phyloP scores from a whole-genome alignment of 2,797 vertebrate genomes.

The Cephalopachus bancanus region DNA sequence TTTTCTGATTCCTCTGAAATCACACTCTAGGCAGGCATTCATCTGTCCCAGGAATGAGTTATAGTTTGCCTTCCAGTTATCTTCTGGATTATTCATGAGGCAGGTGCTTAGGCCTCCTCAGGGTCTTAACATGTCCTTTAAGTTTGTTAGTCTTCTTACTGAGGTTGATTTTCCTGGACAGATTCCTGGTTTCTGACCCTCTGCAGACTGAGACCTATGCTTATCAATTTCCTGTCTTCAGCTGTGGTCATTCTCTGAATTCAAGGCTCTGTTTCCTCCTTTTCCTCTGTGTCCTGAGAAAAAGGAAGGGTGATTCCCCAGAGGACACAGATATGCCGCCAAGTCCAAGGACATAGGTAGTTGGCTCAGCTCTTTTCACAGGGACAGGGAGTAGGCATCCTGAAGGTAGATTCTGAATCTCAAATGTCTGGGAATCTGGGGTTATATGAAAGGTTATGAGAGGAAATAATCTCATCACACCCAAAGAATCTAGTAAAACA shows the following conservation, averaged over 20 bases:
- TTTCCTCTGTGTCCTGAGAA: background rate
- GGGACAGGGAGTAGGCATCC: background rate
- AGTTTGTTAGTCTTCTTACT: no score
- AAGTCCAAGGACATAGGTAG: background rate
- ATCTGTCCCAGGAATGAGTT: background rate
- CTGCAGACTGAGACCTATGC: background rate
- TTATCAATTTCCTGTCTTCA: slow-evolving; percentile 50
- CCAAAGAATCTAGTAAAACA: background rate
- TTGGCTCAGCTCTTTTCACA: slow-evolving; percentile 20
- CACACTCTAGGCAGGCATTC: background rate
- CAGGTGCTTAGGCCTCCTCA: background rate
- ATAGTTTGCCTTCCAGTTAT: background rate
- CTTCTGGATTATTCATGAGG: background rate
- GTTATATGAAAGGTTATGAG: background rate
- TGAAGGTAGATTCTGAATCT: background rate
- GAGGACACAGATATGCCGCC: background rate
- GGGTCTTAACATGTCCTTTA: background rate
- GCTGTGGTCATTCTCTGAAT: background rate
- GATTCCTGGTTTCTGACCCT: background rate
- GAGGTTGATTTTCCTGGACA: background rate
- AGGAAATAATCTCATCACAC: background rate
- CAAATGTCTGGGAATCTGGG: background rate
- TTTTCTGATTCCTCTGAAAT: slow-evolving; percentile 10
- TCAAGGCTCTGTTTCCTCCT: background rate
- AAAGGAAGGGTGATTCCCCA: background rate